Conservation (phyloP, 2,888 invertebrate genomes). For the Drosophila robusta region DNA sequence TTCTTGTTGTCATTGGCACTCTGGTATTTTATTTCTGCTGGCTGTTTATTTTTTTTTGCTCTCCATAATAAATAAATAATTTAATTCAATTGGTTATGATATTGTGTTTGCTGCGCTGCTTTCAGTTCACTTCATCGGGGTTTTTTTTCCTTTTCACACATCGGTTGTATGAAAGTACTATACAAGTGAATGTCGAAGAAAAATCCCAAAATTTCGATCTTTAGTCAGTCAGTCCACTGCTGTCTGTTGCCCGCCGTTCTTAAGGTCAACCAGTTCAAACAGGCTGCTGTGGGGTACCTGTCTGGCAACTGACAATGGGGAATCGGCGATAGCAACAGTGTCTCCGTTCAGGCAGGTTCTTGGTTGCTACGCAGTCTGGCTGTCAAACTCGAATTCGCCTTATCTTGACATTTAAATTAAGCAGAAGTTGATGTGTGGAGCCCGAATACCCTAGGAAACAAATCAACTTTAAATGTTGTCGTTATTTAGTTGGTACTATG, state of each 20-base stretch:
- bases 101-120: constrained; percentile 11
- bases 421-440: constrained; percentile 5
- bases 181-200: neutral
- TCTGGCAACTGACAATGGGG: constrained; percentile 11
- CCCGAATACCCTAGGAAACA: constrained; percentile 1
- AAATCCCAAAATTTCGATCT: neutral
- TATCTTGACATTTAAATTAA: constrained; percentile 28
- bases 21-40: constrained; percentile 11
- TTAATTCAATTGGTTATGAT: constrained; percentile 59
- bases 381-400: constrained; percentile 20
- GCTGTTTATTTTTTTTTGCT: neutral
- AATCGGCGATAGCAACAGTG: constrained; percentile 2
- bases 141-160: neutral
- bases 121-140: neutral
- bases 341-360: constrained; percentile 5
- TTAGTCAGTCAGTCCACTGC: constrained; percentile 4
- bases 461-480: constrained; percentile 6
- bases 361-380: constrained; percentile 37
- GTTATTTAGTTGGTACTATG: constrained; percentile 4
- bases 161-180: neutral
- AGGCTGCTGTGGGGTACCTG: constrained; percentile 22
- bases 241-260: constrained; percentile 28
- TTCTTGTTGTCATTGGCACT: constrained; percentile 27
- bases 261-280: constrained; percentile 65
- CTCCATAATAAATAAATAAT: constrained; percentile 27